Evolutionary conservation across 2,888 invertebrate species (phyloP), one percentile per base, ranked within the genome.

Genomic region (Kuschelorhynchus macadamiae): DNA sequence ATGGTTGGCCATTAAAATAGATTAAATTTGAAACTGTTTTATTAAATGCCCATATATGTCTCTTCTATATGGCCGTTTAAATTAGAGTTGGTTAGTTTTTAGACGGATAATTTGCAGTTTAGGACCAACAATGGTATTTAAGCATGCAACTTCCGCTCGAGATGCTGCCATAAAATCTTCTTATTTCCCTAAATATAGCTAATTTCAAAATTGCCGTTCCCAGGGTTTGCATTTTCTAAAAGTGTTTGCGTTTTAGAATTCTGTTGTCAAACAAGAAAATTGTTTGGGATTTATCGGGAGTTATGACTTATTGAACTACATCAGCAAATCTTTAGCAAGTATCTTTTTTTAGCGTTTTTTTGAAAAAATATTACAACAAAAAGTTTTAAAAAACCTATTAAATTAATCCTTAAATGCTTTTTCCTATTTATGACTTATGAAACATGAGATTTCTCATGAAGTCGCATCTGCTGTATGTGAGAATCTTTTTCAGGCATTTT

Each of bases 1-100:
- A 82, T 82, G 82, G 80, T 81, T 80, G 82, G 60, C 81, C 80
- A 81, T 82, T 81, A 82, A 82, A 82, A 81, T 82, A 81, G 82
- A 82, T 82, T 82, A 82, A 82, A 82, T 82, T 81, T 81, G 82
- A 81, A 81, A 36, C 36, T 36, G 36, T 36, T 36, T 36, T 36
- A 36, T 36, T 36, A 81, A 81, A 82, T 80, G 80, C 78, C 52
- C 57, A 62, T 80, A 79, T 66, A 66, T 55, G 66, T 66, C 66
- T 60, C 60, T 36, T 66, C 52, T 66, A 56, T 61, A 46, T 42
- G 53, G 60, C 52, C 25, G 60, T 66, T 66, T 66, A 66, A 66
- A 66, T 66, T 61, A 66, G 66, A 60, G 50, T 66, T 32, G 66
- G 66, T 66, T 66, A 60, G 55, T 66, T 61, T 66, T 66, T 60